Base-by-base conservation (phyloP, 2,888 invertebrate genomes). In the Mythimna ferrago region DNA sequence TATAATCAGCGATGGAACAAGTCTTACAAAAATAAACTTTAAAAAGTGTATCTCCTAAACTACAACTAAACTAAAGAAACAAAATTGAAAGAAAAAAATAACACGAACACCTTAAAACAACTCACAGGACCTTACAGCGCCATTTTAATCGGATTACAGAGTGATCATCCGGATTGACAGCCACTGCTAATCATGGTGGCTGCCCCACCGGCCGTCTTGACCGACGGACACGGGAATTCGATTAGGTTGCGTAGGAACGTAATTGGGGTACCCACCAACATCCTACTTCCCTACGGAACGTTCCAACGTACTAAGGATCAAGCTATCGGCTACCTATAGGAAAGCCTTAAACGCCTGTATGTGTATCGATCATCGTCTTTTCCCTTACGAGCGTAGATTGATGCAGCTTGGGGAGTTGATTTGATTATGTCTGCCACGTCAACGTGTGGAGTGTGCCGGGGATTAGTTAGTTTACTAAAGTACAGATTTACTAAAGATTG, bases 151-250 rank as follows among this genome's bases (percentile, higher is more conserved):
- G 66, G 58, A 80, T 79, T 75, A 75, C 63, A 53, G 19, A 54
- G 44, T 67, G 67, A 53, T 58, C 73, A 66, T 66, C 66, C 66
- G 58, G 78, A 74, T 74, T 69, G 77, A 75, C 75, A 81, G 74
- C 51, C 26, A 44, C 56, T 71, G 53, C 67, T 73, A 62, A 73
- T 71, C 68, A 80, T 58, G 78, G 80, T 51, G 77, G 53, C 44
- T 38, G 57, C 75, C 68, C 62, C 56, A 68, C 64, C 73, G 73
- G 61, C 68, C 82, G 86, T 86, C 86, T 85, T 86, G 81, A 76
- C 80, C 80, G 76, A 78, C 78, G 76, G 87, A 92, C 91, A 92
- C 82, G 89, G 86, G 89, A 92, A 92, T 90, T 92, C 91, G 90
- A 92, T 92, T 92, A 92, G 89, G 81, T 82, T 81, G 53, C 73